phyloP scores from a whole-genome alignment of 1,140 invertebrate species.

The Pogonognathellus flavescens region DNA sequence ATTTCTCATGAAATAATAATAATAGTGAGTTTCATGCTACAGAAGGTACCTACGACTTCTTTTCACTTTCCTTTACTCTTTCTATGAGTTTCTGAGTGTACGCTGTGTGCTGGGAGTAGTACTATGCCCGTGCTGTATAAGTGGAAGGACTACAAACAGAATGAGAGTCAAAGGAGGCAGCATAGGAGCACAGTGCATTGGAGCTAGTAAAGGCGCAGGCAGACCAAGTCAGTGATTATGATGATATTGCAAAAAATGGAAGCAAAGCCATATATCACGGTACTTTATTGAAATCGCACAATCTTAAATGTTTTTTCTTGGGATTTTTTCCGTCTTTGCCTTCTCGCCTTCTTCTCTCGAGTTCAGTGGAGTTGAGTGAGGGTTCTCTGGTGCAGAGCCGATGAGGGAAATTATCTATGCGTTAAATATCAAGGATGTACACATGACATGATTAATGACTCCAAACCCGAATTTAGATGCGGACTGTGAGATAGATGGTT shows the following conservation, averaged over 20 bases:
- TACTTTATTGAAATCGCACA: constrained; percentile 58
- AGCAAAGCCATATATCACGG: constrained; percentile 56
- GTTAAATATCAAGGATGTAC: constrained; percentile 63
- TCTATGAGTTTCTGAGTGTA: no score
- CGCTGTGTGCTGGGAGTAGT: no score
- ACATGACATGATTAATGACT: constrained; percentile 63
- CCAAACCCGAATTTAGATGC: constrained; percentile 51
- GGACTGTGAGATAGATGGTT: constrained; percentile 24
- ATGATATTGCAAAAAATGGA: constrained; percentile 54
- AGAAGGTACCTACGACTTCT: no score
- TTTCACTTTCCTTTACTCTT: no score
- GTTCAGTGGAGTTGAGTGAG: constrained; percentile 22
- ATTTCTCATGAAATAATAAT: no score
- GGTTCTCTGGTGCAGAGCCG: constrained; percentile 47
- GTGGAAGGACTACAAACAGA: no score
- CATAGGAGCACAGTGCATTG: no score
- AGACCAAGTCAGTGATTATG: constrained; percentile 40
- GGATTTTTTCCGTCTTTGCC: constrained; percentile 52
- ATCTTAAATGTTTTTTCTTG: constrained; percentile 58
- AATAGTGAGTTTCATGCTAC: no score
- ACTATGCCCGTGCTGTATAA: no score
- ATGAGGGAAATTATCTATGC: constrained; percentile 61
- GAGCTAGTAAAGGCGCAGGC: not conserved
- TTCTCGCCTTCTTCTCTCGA: constrained; percentile 35
- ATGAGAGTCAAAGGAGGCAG: no score